phyloP scores from a whole-genome alignment of 2,888 invertebrate genomes.

The Phania funesta region DNA sequence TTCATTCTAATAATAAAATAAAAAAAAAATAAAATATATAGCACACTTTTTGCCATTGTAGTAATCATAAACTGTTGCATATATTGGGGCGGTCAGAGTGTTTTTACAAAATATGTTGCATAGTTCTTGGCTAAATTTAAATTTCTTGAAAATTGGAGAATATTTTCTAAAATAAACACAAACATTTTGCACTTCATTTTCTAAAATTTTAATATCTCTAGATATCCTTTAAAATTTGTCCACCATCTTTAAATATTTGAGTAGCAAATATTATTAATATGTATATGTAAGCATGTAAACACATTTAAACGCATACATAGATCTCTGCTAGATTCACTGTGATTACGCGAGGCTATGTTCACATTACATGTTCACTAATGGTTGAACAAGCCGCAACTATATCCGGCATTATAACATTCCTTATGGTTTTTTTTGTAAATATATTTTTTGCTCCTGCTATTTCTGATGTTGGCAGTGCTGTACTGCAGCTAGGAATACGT shows the following conservation, averaged over 20 bases:
- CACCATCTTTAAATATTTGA: slow-evolving; percentile 14
- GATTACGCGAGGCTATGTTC: slow-evolving; percentile 67
- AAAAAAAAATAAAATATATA: too few species aligned
- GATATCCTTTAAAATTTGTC: not conserved
- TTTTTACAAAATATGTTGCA: too few species aligned
- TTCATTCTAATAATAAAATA: too few species aligned
- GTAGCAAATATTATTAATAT: slow-evolving; percentile 6
- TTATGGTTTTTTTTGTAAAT: slow-evolving; percentile 16
- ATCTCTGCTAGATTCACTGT: slow-evolving; percentile 53
- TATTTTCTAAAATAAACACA: too few species aligned
- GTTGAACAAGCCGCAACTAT: slow-evolving; percentile 78
- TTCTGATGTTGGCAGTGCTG: slow-evolving; percentile 15
- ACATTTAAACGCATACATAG: not conserved
- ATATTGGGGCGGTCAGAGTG: too few species aligned
- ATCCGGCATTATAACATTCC: slow-evolving; percentile 66
- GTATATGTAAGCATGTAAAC: slow-evolving; percentile 6
- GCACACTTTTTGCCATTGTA: too few species aligned
- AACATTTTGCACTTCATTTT: too few species aligned
- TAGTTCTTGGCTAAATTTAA: too few species aligned
- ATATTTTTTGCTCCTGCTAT: not conserved
- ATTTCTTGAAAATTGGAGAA: too few species aligned
- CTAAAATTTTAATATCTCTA: too few species aligned
- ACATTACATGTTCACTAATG: slow-evolving; percentile 78
- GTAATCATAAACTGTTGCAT: too few species aligned
- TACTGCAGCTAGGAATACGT: slow-evolving; percentile 13